Conservation (phyloP, 2,888 invertebrate genomes). For the Stenolophus ochropezus region DNA sequence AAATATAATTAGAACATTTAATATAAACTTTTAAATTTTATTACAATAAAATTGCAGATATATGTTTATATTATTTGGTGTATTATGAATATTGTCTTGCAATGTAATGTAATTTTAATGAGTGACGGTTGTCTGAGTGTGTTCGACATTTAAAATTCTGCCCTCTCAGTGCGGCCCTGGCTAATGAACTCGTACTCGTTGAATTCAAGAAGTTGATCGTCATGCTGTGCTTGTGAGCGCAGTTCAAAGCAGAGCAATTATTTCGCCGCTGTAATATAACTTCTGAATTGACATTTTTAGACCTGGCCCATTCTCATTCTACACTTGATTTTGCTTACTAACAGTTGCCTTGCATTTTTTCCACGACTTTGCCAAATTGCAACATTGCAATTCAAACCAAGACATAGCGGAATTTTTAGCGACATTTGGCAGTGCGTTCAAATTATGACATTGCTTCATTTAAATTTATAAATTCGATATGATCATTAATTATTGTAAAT, state of each 20-base stretch:
- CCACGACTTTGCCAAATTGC: background rate
- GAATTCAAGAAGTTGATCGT: constrained; percentile 50
- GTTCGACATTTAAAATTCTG: background rate
- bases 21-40: no score
- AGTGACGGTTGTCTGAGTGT: no score
- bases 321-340: constrained; percentile 1
- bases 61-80: no score
- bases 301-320: constrained; percentile 9
- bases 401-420: background rate
- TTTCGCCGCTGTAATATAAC: constrained; percentile 42
- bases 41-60: no score
- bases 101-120: no score
- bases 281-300: constrained; percentile 54
- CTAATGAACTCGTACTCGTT: constrained; percentile 34
- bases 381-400: background rate
- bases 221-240: constrained; percentile 25
- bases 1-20: no score
- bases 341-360: constrained; percentile 11
- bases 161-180: background rate
- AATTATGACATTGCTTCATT: background rate
- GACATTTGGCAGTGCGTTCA: background rate
- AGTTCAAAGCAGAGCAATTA: constrained; percentile 52
- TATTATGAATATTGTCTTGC: no score
- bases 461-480: background rate
- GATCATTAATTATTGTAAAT: background rate